These are phyloP conservation scores for Leptonema lineaticorne DNA, from an alignment of 1,140 invertebrate genomes.

Conservation along the genomic window DNA sequence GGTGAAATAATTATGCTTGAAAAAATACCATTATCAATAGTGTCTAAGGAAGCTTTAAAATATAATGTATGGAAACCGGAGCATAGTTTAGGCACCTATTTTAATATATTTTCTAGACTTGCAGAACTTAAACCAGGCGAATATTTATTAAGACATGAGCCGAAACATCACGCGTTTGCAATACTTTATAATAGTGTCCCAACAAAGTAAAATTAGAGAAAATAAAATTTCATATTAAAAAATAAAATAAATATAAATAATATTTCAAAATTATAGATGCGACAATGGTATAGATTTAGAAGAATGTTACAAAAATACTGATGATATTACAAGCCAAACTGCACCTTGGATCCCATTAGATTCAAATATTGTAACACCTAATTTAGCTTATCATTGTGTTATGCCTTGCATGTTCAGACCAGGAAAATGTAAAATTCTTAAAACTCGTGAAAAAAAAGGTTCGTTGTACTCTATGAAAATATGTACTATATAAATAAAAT, in stretches of 20 bases:
- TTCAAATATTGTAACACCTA: slow-evolving; percentile 45
- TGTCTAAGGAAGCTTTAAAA: slow-evolving; percentile 47
- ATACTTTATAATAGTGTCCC: slow-evolving; percentile 34
- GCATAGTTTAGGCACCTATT: slow-evolving; percentile 45
- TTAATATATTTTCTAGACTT: slow-evolving; percentile 49
- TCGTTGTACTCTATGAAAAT: not conserved
- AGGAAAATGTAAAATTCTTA: slow-evolving; percentile 23
- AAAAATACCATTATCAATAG: slow-evolving; percentile 45
- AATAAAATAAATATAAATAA: not conserved
- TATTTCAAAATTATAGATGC: slow-evolving; percentile 29
- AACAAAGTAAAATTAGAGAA: not conserved
- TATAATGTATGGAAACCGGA: slow-evolving; percentile 48
- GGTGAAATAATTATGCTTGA: slow-evolving; percentile 51
- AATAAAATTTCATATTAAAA: not conserved
- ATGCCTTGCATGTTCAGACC: slow-evolving; percentile 48
- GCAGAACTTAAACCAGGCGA: slow-evolving; percentile 45
- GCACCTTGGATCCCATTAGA: slow-evolving; percentile 47
- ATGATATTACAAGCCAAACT: slow-evolving; percentile 26
- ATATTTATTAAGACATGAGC: slow-evolving; percentile 52
- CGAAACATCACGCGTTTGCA: slow-evolving; percentile 50
- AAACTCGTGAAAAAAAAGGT: not conserved
- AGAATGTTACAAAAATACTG: slow-evolving; percentile 39
- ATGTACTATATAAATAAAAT: not conserved
- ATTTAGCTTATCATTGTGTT: slow-evolving; percentile 37
- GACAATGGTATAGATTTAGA: slow-evolving; percentile 43